Base-by-base conservation (phyloP, 1,140 invertebrate species). In the Lanistes nyassanus region DNA sequence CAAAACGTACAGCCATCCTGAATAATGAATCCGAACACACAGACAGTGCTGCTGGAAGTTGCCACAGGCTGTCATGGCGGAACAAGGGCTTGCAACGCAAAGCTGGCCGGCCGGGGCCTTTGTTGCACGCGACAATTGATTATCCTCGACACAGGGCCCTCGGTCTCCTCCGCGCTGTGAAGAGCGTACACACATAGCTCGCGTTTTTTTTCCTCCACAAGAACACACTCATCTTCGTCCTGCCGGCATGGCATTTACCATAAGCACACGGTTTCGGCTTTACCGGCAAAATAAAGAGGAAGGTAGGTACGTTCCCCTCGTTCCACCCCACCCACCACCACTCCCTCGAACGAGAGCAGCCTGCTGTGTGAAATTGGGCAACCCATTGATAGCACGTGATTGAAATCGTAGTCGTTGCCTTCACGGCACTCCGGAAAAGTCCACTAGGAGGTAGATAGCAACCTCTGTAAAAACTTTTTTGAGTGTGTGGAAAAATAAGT, bases 311-410 rank as follows among this genome's bases (percentile, higher is more conserved):
- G 70, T 72, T 70, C 37, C 42, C 9, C 42, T 47, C 19, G 42
- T 47, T 9, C 42, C 42, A 47, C 9, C 42, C 42, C 42, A 9
- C 39, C 39, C 39, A 23, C 67, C 31, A 19, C 7, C 29, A 13
- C 19, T 21, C 36, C 70, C 55, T 47, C 42, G 9, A 13, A 16
- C 51, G 36, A 56, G 70, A 42, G 36, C 65, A 67, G 67, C 37
- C 64, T 76, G 64, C 72, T 78, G 47, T 79, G 71, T 64, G 68
- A 69, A 76, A 69, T 68, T 58, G 67, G 66, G 73, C 55, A 67
- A 75, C 62, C 60, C 65, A 75, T 75, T 75, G 73, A 75, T 64
- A 67, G 64, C 73, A 75, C 64, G 64, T 75, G 73, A 75, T 75
- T 67, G 73, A 66, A 65, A 75, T 37, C 64, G 51, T 55, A 53